Conservation (phyloP, 2,797 vertebrate genomes). For the Gymnocypris eckloni region DNA sequence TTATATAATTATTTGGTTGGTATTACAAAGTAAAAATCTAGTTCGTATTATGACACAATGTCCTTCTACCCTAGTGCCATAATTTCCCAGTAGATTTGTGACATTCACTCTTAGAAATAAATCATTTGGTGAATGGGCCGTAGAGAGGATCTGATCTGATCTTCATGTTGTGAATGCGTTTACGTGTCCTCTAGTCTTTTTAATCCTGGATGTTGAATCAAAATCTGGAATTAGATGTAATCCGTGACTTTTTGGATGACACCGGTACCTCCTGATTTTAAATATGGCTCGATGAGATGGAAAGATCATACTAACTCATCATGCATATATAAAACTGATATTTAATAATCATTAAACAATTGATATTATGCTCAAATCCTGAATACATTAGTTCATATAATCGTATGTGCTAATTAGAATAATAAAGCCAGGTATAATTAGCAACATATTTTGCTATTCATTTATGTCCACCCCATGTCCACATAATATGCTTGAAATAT, state of each 20-base stretch:
- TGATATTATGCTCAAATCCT: conserved; percentile 1
- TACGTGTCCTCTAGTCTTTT: conserved; percentile 39
- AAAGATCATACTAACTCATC: neutral
- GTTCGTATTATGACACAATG: neutral
- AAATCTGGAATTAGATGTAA: conserved; percentile 50
- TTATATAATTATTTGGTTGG: too few relatives aligned
- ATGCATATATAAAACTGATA: neutral
- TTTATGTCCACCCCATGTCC: neutral
- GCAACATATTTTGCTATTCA: neutral
- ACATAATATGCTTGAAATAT: neutral
- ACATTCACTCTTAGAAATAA: neutral
- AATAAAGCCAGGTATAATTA: conserved; percentile 20
- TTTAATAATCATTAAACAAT: conserved; percentile 22
- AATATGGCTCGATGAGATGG: neutral
- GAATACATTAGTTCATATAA: neutral
- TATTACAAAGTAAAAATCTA: neutral
- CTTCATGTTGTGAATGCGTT: neutral
- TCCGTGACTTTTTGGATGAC: conserved; percentile 37
- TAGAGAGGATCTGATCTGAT: neutral
- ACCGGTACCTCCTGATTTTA: conserved; percentile 8
- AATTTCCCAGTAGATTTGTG: conserved; percentile 30
- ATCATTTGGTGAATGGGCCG: neutral
- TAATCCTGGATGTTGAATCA: conserved; percentile 46
- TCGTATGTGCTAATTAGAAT: conserved; percentile 14
- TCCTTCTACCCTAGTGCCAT: neutral